Conservation (phyloP, 2,888 invertebrate genomes). For the Nowickia ferox region DNA sequence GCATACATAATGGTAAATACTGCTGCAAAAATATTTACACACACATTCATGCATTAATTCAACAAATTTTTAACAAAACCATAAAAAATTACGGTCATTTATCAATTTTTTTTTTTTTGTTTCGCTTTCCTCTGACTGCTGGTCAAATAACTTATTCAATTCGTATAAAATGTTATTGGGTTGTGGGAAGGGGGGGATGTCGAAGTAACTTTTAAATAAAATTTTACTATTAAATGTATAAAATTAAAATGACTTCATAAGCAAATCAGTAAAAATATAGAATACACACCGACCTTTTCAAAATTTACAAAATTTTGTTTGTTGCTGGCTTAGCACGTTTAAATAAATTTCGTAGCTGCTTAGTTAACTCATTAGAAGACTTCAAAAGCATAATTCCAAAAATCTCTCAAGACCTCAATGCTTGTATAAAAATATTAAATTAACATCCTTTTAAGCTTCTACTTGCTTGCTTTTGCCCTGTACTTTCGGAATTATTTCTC, state of each 20-base stretch:
- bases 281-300: not conserved
- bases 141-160: slow-evolving; percentile 17
- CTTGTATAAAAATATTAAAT: no score
- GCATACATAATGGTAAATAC: not conserved
- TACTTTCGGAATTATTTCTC: no score
- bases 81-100: slow-evolving; percentile 50
- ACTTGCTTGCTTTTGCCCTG: no score
- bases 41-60: not conserved
- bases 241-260: not conserved
- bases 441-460: no score
- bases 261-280: not conserved
- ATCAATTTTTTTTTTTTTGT: slow-evolving; percentile 25
- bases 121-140: not conserved
- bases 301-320: no score
- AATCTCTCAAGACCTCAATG: no score
- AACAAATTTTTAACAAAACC: slow-evolving; percentile 46
- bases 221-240: not conserved
- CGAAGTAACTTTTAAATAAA: not conserved
- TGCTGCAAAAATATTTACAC: not conserved
- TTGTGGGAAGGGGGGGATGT: not conserved
- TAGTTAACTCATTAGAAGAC: no score
- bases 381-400: no score
- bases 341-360: no score
- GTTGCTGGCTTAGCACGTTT: no score
- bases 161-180: not conserved